These are phyloP conservation scores for Bettongia penicillata DNA, from an alignment of 2,113 vertebrate genomes.

Conservation along the genomic window DNA sequence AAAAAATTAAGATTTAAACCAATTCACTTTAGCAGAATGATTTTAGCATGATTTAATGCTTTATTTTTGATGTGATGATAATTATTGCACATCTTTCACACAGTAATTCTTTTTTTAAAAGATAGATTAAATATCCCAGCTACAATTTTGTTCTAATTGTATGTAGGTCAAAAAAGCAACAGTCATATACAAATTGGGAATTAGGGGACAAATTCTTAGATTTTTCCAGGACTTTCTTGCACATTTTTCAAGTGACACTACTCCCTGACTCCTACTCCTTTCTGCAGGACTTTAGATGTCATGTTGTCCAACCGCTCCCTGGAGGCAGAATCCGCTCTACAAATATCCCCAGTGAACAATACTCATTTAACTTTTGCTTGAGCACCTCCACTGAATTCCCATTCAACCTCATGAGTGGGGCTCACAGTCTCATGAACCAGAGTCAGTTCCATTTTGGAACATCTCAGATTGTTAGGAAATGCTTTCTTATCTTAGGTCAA, in stretches of 20 bases:
- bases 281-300: background rate
- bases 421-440: background rate
- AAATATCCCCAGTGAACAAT: background rate
- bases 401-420: too few relatives aligned
- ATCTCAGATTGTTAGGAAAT: background rate
- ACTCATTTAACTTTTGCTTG: background rate
- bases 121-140: background rate
- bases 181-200: background rate
- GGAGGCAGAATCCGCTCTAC: background rate
- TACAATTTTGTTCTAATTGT: conserved; percentile 19
- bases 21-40: background rate
- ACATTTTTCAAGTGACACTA: background rate
- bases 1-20: background rate
- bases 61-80: background rate
- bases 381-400: background rate
- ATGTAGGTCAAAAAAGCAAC: background rate
- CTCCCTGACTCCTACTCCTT: background rate
- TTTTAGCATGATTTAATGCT: background rate
- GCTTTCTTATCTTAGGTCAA: background rate
- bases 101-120: conserved; percentile 14
- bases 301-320: background rate
- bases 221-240: background rate
- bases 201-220: background rate
- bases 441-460: background rate
- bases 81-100: background rate